Base-by-base conservation (phyloP, 2,888 invertebrate species). In the Temnothorax unifasciatus region DNA sequence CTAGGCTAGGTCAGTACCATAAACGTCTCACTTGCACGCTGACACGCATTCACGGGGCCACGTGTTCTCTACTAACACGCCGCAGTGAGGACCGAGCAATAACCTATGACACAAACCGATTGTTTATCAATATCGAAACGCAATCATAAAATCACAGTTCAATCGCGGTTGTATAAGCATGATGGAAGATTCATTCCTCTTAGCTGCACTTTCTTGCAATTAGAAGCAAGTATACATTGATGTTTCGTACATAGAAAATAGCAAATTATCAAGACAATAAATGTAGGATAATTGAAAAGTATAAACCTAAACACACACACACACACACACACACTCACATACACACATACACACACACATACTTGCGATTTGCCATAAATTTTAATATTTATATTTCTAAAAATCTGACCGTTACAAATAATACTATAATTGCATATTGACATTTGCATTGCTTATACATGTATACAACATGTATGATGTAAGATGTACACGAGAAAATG, bases 1-100 rank as follows among this genome's bases (percentile, higher is more conserved):
- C 91, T 91, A 92, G 90, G 92, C 92, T 93, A 93, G 93, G 92
- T 93, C 93, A 92, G 93, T 92, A 92, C 93, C 93, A 92, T 91
- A 92, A 92, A 92, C 90, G 91, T 91, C 90, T 93, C 90, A 91
- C 91, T 92, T 92, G 90, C 91, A 91, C 91, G 90, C 90, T 87
- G 79, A 86, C 85, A 89, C 84, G 83, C 83, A 87, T 87, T 88
- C 85, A 85, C 88, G 66, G 41, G 54, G 81, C 89, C 86, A 86
- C 87, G 85, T 86, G 89, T 88, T 74, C 54, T 59, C 52, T 18
- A 34, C 59, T 47, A 34, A 57, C 34, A 57, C 47, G n/a, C 74
- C 18, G 41, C 57, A 47, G n/a, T 38, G 18, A 15, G 8, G 61
- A 71, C 18, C 71, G 57, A 75, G 57, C 88, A 83, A 82, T 87